Conservation (phyloP, 1,140 invertebrate genomes). For the Drosophila persimilis region DNA sequence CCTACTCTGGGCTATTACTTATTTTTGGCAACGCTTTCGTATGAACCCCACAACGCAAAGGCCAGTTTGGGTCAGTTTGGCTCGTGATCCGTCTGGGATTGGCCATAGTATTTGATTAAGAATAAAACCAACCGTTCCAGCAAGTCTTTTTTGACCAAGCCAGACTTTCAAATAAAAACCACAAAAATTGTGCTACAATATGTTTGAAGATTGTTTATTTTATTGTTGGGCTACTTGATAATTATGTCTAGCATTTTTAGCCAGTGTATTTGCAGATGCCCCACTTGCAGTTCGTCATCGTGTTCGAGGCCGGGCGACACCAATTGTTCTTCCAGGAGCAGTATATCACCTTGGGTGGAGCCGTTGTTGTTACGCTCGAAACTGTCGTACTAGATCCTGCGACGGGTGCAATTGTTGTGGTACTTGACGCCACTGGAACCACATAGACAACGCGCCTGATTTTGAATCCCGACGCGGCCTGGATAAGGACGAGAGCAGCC, state of each 20-base stretch:
- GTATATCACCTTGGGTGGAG: conserved; percentile 1
- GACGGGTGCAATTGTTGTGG: background rate
- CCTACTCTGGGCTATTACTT: conserved; percentile 32
- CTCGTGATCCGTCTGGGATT: conserved; percentile 3
- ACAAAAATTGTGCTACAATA: conserved; percentile 32
- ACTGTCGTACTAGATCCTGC: no score
- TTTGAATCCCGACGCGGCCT: conserved; percentile 23
- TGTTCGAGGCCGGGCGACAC: conserved; percentile 21
- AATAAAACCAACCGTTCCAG: conserved; percentile 49
- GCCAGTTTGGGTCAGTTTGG: conserved; percentile 4
- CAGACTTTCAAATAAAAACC: conserved; percentile 53
- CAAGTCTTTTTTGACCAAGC: conserved; percentile 56
- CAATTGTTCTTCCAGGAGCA: conserved; percentile 45
- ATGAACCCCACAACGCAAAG: conserved; percentile 23
- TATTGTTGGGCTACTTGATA: background rate
- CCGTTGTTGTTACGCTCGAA: background rate
- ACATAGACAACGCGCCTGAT: conserved; percentile 18
- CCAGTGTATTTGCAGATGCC: conserved; percentile 26
- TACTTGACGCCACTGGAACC: background rate
- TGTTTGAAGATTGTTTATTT: background rate
- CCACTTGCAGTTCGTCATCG: conserved; percentile 27
- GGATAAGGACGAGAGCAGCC: conserved; percentile 22
- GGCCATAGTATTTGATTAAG: conserved; percentile 36
- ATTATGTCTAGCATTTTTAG: conserved; percentile 11
- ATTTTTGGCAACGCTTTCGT: conserved; percentile 53